Percentiles rank a stretch among this genome's conserved stretches.
These are phyloP conservation scores for Penaeus chinensis DNA, from an alignment of 1,140 invertebrate genomes.

Conservation along the genomic window DNA sequence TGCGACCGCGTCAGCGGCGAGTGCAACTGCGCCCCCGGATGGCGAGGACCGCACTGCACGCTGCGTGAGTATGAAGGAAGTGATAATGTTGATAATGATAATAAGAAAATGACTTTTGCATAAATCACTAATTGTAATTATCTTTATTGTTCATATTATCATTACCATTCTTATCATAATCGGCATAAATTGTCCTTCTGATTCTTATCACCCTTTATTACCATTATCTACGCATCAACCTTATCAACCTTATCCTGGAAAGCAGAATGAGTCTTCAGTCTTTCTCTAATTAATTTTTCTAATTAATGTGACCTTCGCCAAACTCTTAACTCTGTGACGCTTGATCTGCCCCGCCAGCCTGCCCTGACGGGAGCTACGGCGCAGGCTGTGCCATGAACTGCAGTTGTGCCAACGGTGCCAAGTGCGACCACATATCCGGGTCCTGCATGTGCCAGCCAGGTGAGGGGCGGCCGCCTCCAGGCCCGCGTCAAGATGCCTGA, in stretches of 20 bases:
- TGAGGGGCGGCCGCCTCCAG: slow-evolving; percentile 74
- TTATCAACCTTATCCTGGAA: too few species aligned
- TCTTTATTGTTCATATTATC: too few species aligned
- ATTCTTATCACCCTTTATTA: too few species aligned
- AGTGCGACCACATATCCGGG: slow-evolving; percentile 86
- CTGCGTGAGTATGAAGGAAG: slow-evolving; percentile 72
- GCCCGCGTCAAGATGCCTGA: neutral
- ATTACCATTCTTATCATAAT: too few species aligned
- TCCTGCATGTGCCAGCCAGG: slow-evolving; percentile 84
- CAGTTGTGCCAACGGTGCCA: slow-evolving; percentile 82
- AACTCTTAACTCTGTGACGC: slow-evolving; percentile 75
- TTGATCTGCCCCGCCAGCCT: slow-evolving; percentile 76
- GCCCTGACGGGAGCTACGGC: slow-evolving; percentile 72
- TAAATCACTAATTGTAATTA: too few species aligned
- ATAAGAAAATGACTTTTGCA: too few species aligned
- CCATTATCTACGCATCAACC: too few species aligned
- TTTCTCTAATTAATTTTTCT: too few species aligned
- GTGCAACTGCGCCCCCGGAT: slow-evolving; percentile 81
- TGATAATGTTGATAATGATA: too few species aligned
- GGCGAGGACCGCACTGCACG: slow-evolving; percentile 78
- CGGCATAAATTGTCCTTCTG: too few species aligned
- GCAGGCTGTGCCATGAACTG: slow-evolving; percentile 84
- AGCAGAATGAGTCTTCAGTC: too few species aligned
- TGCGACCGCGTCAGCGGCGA: slow-evolving; percentile 82
- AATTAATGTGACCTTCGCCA: too few species aligned